Percentiles rank a stretch among this genome's conserved stretches.
phyloP scores from a whole-genome alignment of 1,140 invertebrate genomes.

The Anastatus disparis region DNA sequence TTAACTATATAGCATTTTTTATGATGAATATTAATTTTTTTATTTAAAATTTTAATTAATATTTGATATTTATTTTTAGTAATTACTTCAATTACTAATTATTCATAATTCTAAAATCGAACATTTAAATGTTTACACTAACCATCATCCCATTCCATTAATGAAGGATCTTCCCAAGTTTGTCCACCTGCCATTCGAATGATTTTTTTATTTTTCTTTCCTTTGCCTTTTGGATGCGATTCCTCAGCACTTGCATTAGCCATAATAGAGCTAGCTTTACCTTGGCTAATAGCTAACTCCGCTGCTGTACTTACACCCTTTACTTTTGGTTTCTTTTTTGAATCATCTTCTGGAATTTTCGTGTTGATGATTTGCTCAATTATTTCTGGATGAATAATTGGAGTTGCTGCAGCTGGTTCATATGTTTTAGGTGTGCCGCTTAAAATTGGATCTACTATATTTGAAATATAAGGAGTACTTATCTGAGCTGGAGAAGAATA shows the following conservation, averaged over 20 bases:
- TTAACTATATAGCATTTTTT: too few species aligned
- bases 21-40: too few species aligned
- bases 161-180: constrained; percentile 92
- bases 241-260: constrained; percentile 73
- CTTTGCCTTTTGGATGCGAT: constrained; percentile 72
- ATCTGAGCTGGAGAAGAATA: constrained; percentile 63
- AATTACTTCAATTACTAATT: neutral
- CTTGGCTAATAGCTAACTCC: constrained; percentile 65
- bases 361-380: constrained; percentile 70
- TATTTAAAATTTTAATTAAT: too few species aligned
- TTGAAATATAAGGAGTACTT: constrained; percentile 58
- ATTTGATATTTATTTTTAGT: too few species aligned
- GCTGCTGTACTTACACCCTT: constrained; percentile 70
- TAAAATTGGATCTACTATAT: constrained; percentile 60
- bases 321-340: constrained; percentile 74
- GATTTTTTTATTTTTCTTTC: constrained; percentile 78
- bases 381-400: constrained; percentile 62
- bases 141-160: constrained; percentile 92
- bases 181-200: constrained; percentile 91
- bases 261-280: constrained; percentile 65
- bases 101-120: neutral
- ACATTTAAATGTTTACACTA: constrained; percentile 38
- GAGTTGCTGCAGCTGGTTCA: constrained; percentile 51
- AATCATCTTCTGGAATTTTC: constrained; percentile 73
- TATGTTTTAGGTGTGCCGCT: constrained; percentile 60